A percentile compares a stretch with the other conserved stretches of the same genome.
phyloP scores from a whole-genome alignment of 2,888 invertebrate genomes.

The Melieria omissa region DNA sequence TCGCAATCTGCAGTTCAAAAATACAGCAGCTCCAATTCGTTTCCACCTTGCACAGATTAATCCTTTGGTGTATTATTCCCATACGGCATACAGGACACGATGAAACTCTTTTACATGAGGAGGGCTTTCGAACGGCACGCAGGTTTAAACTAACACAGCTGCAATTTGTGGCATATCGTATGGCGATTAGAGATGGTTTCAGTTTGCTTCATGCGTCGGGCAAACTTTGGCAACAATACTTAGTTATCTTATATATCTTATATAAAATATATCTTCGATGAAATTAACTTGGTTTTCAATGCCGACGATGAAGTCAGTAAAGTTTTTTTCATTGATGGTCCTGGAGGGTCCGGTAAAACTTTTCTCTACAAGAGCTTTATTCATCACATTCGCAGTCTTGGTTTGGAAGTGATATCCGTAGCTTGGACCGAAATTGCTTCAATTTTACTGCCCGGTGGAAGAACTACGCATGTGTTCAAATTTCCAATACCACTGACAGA shows the following conservation, averaged over 20 bases:
- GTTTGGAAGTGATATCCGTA: not conserved
- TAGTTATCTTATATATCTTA: constrained; percentile 15
- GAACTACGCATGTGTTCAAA: not conserved
- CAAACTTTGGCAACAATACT: constrained; percentile 20
- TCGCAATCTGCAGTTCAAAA: constrained; percentile 15
- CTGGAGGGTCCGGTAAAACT: constrained; percentile 1
- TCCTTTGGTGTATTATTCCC: constrained; percentile 28
- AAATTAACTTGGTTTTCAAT: no score
- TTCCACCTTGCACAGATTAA: constrained; percentile 14
- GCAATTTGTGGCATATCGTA: constrained; percentile 15
- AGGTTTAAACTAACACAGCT: constrained; percentile 23
- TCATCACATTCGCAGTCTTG: constrained; percentile 8
- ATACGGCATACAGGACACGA: constrained; percentile 16
- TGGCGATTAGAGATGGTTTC: constrained; percentile 19
- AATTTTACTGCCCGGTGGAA: not conserved
- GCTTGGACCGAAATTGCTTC: constrained; percentile 4
- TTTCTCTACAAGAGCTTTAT: not conserved
- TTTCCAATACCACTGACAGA: no score
- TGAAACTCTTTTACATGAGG: constrained; percentile 19
- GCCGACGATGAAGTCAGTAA: no score
- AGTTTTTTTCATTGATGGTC: constrained; percentile 2
- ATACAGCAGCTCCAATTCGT: constrained; percentile 4
- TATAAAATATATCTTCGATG: no score
- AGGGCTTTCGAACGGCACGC: constrained; percentile 11
- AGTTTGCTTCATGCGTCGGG: constrained; percentile 12